Percentiles rank a stretch among this genome's conserved stretches.
Evolutionary conservation across 2,888 invertebrate species (phyloP).

Genomic region (Malthinus seriepunctatus): DNA sequence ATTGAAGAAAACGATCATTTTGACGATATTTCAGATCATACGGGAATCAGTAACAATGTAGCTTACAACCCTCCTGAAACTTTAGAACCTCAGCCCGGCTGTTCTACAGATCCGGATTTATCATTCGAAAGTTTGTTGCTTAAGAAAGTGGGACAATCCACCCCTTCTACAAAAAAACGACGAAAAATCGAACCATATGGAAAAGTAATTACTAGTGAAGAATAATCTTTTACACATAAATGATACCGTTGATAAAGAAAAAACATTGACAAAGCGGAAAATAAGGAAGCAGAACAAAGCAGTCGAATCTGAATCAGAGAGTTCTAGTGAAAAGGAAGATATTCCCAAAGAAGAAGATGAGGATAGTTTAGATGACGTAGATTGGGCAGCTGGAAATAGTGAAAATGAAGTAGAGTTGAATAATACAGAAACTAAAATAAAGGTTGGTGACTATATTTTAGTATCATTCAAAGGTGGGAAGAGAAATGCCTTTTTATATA

Average conservation of each 20-base stretch:
- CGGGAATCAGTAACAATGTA: too few species aligned
- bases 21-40: too few species aligned
- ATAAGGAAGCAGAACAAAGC: neutral
- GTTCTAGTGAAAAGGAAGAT: neutral
- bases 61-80: too few species aligned
- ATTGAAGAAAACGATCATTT: too few species aligned
- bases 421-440: too few species aligned
- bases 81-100: neutral
- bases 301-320: neutral
- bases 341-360: neutral
- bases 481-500: too few species aligned
- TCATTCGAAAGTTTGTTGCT: constrained; percentile 1
- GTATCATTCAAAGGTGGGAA: neutral
- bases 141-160: neutral
- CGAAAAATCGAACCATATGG: too few species aligned
- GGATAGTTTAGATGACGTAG: neutral
- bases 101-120: neutral
- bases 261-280: neutral
- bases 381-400: neutral
- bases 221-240: neutral
- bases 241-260: neutral
- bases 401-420: too few species aligned
- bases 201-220: too few species aligned
- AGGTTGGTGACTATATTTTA: neutral
- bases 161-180: neutral